Conservation (phyloP, 2,888 invertebrate species). For the Leuctra nigra region DNA sequence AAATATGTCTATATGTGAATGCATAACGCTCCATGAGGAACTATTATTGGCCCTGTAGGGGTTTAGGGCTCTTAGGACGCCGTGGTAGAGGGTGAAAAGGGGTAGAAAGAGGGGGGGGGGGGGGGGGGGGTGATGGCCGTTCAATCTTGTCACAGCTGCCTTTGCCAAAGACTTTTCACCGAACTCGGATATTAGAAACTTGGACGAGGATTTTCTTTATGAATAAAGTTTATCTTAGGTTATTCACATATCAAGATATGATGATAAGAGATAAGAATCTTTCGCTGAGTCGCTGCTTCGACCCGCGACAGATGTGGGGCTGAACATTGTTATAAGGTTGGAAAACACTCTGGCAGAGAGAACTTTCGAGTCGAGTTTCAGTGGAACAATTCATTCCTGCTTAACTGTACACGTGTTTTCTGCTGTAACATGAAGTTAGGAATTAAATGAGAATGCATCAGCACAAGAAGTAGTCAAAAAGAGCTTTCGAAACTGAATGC, state of each 20-base stretch:
- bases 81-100: constrained; percentile 23
- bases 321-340: too few relatives aligned
- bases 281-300: constrained; percentile 4
- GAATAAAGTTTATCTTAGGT: constrained; percentile 12
- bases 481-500: too few relatives aligned
- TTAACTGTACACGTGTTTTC: too few relatives aligned
- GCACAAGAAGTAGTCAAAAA: too few relatives aligned
- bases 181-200: constrained; percentile 16
- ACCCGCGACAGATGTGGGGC: constrained; percentile 4
- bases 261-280: constrained; percentile 5
- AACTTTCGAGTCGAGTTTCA: too few relatives aligned
- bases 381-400: too few relatives aligned
- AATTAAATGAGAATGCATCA: too few relatives aligned
- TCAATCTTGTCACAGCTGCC: neutral
- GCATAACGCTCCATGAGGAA: neutral
- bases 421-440: too few relatives aligned
- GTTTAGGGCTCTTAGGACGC: neutral
- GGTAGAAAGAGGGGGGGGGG: neutral
- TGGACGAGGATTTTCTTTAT: neutral
- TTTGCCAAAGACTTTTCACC: neutral
- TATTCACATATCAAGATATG: constrained; percentile 8
- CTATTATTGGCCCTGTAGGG: constrained; percentile 3
- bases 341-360: too few relatives aligned
- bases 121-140: too few relatives aligned
- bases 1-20: too few relatives aligned